Base-by-base conservation (phyloP, 2,113 vertebrate genomes). In the Gadus chalcogrammus region DNA sequence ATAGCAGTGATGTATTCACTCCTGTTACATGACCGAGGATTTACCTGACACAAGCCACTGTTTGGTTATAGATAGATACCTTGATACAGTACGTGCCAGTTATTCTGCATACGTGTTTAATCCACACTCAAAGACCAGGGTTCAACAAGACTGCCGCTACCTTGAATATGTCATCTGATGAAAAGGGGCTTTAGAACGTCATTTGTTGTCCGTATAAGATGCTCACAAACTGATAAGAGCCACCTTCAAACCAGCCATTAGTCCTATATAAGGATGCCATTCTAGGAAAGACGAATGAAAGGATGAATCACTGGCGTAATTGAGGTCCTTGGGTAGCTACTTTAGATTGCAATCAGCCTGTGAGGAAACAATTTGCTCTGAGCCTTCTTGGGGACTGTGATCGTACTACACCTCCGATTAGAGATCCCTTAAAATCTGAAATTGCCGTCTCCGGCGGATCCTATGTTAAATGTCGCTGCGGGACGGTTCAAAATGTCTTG, bases 331-430 rank as follows among this genome's bases (percentile, higher is more conserved):
- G 64, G 58, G 65, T 48, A 55, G 55, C 55, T 58, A 70, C 78
- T 84, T 73, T 78, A 85, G 84, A 87, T 87, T 65, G 17, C 48
- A 81, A 90, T 88, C 87, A 64, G 76, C 12, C 61, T 35, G 24
- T 42, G 20, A 31, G 78, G 68, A 82, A 81, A 73, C 35, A 52
- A 68, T 69, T 52, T 60, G 68, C 82, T 70, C 73, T 75, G 74
- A 81, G 65, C 70, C 63, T 76, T 65, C 28, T 77, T 69, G 55
- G 55, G 70, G 35, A 65, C 60, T 79, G 61, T 68, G 7, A 68
- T 77, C 28, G 20, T 62, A 67, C 61, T 75, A 61, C 68, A 58
- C 38, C 77, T 56, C n/a, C 3, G 55, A 65, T 72, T 53, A 31
- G 20, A 68, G 68, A 20, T 35, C 48, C 69, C 68, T 72, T 64